Conservation (phyloP, 2,888 invertebrate genomes). For the Archaeoteleia sp. region DNA sequence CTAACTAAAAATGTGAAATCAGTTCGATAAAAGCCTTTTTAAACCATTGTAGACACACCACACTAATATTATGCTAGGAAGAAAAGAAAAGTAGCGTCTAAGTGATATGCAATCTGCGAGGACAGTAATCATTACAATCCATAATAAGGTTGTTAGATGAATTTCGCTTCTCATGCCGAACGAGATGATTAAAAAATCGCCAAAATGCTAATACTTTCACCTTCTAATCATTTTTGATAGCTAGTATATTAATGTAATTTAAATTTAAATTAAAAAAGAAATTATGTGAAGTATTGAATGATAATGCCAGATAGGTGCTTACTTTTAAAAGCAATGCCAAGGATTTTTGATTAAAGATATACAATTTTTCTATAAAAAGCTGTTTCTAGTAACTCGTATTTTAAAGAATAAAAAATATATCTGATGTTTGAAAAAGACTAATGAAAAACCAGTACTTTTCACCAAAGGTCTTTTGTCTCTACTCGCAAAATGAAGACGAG, state of each 20-base stretch:
- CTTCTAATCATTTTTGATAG: constrained; percentile 14
- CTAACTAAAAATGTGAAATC: constrained; percentile 14
- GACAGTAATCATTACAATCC: constrained; percentile 7
- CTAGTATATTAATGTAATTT: too few relatives aligned
- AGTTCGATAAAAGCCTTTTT: background rate
- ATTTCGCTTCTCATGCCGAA: constrained; percentile 31
- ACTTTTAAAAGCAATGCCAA: too few relatives aligned
- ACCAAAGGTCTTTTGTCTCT: constrained; percentile 3
- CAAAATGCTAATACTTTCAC: constrained; percentile 20
- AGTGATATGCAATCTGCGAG: constrained; percentile 15
- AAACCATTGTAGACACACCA: constrained; percentile 1
- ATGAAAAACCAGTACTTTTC: constrained; percentile 1
- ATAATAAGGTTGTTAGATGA: background rate
- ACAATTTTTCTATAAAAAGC: background rate
- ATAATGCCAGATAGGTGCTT: too few relatives aligned
- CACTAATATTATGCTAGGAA: background rate
- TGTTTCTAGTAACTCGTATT: constrained; percentile 1
- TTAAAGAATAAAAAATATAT: too few relatives aligned
- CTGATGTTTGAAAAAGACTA: background rate
- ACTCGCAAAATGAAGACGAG: constrained; percentile 23
- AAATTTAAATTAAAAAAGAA: too few relatives aligned
- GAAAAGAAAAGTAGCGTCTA: constrained; percentile 18
- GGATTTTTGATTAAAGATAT: background rate
- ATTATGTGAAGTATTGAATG: too few relatives aligned
- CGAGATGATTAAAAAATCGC: constrained; percentile 32